Conservation (phyloP, 2,888 invertebrate species). For the Lasioglossum morio region DNA sequence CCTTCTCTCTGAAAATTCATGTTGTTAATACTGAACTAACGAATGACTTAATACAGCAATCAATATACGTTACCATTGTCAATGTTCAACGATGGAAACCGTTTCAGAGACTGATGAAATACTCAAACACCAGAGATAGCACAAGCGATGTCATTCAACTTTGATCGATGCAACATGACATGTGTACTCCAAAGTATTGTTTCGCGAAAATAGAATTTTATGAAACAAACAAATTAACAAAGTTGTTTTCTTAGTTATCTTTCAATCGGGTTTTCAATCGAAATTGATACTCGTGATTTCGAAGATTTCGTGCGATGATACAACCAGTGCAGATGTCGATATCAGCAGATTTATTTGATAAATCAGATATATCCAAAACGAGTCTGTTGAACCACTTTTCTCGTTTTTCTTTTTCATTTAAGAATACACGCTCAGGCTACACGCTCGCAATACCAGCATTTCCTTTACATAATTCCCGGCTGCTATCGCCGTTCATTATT, state of each 20-base stretch:
- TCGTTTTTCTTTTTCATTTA: conserved; percentile 18
- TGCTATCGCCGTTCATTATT: conserved; percentile 26
- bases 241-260: background rate
- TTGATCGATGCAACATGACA: background rate
- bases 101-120: conserved; percentile 36
- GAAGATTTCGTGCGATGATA: background rate
- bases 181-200: background rate
- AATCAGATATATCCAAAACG: conserved; percentile 28
- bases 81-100: conserved; percentile 7
- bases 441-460: background rate
- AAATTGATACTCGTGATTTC: background rate
- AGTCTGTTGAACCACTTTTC: conserved; percentile 11
- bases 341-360: conserved; percentile 2
- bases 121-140: conserved; percentile 11
- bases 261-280: background rate
- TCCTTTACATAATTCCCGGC: conserved; percentile 7
- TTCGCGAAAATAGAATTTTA: background rate
- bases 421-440: background rate
- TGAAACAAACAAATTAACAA: background rate
- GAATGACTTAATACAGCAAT: background rate
- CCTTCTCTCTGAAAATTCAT: conserved; percentile 78
- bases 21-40: background rate
- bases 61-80: conserved; percentile 43
- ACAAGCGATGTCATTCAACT: background rate
- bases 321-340: background rate